These are phyloP conservation scores for Zaprionus bogoriensis DNA, from an alignment of 2,888 invertebrate species.

Conservation along the genomic window DNA sequence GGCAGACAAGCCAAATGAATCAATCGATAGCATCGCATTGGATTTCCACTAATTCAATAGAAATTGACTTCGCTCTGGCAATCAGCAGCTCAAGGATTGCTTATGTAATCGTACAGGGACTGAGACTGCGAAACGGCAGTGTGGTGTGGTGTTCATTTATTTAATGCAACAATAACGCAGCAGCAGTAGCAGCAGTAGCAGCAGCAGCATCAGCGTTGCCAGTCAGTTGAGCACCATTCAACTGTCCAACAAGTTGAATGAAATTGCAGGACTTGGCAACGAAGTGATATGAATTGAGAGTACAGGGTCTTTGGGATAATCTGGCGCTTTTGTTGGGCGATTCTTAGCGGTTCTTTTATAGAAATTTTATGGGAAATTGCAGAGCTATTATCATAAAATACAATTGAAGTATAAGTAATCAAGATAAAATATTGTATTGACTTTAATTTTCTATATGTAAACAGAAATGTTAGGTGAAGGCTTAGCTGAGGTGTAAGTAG, in stretches of 20 bases:
- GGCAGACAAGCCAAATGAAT: conserved; percentile 12
- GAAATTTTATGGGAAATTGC: no score
- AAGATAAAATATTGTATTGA: no score
- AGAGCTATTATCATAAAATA: no score
- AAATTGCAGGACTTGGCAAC: not conserved
- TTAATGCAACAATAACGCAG: not conserved
- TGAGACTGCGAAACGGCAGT: not conserved
- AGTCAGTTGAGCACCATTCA: not conserved
- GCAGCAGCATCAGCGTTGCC: not conserved
- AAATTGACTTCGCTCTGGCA: conserved; percentile 8
- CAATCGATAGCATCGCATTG: conserved; percentile 29
- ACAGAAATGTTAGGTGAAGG: no score
- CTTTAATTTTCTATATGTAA: no score
- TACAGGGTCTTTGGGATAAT: no score
- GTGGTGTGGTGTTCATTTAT: not conserved
- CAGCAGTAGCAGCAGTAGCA: not conserved
- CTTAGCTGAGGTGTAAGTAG: no score
- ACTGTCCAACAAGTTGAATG: not conserved
- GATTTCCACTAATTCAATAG: conserved; percentile 33
- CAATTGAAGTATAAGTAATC: no score
- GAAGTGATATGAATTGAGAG: not conserved
- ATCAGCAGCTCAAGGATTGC: conserved; percentile 6
- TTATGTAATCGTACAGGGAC: conserved; percentile 3
- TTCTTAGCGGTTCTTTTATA: no score
- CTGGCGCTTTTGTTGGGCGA: no score